These are phyloP conservation scores for Branchipolynoe longqiensis DNA, from an alignment of 2,888 invertebrate genomes.

Conservation along the genomic window DNA sequence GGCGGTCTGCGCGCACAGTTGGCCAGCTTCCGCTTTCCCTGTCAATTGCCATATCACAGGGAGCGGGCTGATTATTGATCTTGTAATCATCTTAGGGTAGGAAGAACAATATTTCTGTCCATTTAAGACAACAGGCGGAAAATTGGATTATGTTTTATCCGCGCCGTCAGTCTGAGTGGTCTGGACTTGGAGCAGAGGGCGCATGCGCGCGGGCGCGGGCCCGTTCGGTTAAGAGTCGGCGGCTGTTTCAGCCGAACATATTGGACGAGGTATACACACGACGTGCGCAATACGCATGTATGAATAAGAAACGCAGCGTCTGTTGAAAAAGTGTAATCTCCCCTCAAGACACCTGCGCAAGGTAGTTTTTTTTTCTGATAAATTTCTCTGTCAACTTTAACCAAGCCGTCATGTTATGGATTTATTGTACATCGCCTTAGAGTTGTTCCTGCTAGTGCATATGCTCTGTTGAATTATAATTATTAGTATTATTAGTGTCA, in stretches of 20 bases:
- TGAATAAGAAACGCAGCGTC: too few relatives aligned
- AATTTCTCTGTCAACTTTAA: too few relatives aligned
- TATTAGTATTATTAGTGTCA: too few relatives aligned
- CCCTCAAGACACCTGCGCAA: too few relatives aligned
- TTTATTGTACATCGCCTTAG: too few relatives aligned
- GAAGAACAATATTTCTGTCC: slow-evolving; percentile 23
- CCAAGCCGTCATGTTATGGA: too few relatives aligned
- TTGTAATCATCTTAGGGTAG: slow-evolving; percentile 32
- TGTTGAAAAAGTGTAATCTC: too few relatives aligned
- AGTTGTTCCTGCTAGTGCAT: too few relatives aligned
- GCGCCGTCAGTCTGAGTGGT: not conserved
- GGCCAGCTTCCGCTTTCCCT: not conserved
- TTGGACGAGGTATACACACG: not conserved
- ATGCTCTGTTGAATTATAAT: too few relatives aligned
- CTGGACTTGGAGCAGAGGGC: not conserved
- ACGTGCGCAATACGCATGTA: too few relatives aligned
- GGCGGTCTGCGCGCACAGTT: too few relatives aligned
- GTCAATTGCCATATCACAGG: not conserved
- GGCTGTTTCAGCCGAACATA: not conserved
- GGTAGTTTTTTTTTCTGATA: too few relatives aligned
- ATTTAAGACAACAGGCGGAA: slow-evolving; percentile 45
- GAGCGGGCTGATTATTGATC: slow-evolving; percentile 10
- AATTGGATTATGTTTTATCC: slow-evolving; percentile 44
- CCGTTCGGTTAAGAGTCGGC: not conserved
- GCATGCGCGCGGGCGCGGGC: not conserved